phyloP scores from a whole-genome alignment of 92 coral and sea anemone species.

The Epizoanthus ramosus region DNA sequence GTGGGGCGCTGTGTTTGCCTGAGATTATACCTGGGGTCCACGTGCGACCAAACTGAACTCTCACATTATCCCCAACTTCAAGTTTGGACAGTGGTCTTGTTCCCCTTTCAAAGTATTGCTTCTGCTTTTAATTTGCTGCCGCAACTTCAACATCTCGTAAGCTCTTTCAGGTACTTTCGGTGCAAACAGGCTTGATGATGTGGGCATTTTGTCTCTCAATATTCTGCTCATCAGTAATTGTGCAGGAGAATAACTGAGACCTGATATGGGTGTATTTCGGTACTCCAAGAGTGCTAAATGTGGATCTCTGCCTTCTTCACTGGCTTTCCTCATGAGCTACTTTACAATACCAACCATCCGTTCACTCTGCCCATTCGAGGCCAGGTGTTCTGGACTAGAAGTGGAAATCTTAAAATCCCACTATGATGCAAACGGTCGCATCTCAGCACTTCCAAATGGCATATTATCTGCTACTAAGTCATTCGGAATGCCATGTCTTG shows the following conservation, averaged over 20 bases:
- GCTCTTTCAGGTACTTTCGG: conserved; percentile 37
- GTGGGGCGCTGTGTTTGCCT: conserved; percentile 38
- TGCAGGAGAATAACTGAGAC: conserved; percentile 51
- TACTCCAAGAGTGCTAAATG: conserved; percentile 49
- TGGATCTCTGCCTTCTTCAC: conserved; percentile 48
- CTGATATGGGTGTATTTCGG: conserved; percentile 47
- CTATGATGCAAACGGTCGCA: conserved; percentile 37
- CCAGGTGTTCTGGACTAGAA: conserved; percentile 47
- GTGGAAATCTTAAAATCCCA: conserved; percentile 29
- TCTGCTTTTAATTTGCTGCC: conserved; percentile 45
- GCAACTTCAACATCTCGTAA: conserved; percentile 29
- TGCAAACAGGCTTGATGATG: conserved; percentile 28
- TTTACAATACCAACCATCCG: conserved; percentile 43
- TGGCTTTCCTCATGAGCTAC: conserved; percentile 57
- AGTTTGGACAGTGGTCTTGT: conserved; percentile 32
- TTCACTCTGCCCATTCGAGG: conserved; percentile 58
- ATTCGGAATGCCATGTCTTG: conserved; percentile 29
- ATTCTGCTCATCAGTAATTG: conserved; percentile 53
- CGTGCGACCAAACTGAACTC: conserved; percentile 39
- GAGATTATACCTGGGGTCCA: conserved; percentile 43
- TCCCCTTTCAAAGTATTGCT: conserved; percentile 37
- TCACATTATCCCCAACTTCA: conserved; percentile 32
- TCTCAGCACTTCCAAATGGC: conserved; percentile 33
- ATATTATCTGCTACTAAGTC: conserved; percentile 26
- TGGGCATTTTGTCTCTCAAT: conserved; percentile 50